Percentiles rank a stretch among this genome's conserved stretches.
These are phyloP conservation scores for Zoanthus solanderi DNA, from an alignment of 92 coral and sea anemone genomes.

Conservation along the genomic window DNA sequence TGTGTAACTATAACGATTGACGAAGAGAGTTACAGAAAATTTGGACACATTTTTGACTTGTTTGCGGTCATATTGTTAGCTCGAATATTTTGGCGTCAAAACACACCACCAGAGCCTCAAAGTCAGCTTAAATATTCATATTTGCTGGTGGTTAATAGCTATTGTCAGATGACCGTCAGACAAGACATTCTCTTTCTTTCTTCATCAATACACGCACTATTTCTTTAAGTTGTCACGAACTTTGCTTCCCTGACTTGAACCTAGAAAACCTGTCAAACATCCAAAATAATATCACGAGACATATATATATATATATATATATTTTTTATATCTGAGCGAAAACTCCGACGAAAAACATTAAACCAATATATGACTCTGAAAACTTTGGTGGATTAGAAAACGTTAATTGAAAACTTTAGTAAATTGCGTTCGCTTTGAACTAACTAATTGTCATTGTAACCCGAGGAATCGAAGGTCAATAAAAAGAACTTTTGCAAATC, in stretches of 20 bases:
- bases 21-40: conserved; percentile 19
- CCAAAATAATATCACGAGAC: neutral
- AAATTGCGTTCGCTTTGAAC: conserved; percentile 63
- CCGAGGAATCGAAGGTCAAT: conserved; percentile 72
- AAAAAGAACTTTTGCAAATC: conserved; percentile 53
- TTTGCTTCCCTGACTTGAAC: neutral
- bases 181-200: neutral
- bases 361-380: conserved; percentile 4
- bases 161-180: conserved; percentile 7
- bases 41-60: conserved; percentile 16
- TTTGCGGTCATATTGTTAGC: neutral
- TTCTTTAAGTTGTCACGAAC: neutral
- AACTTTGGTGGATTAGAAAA: conserved; percentile 5
- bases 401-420: conserved; percentile 67
- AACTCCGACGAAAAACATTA: neutral
- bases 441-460: conserved; percentile 73
- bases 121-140: conserved; percentile 17
- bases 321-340: neutral
- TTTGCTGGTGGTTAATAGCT: conserved; percentile 21
- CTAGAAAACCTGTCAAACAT: neutral
- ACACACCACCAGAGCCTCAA: conserved; percentile 30
- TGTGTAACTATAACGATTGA: neutral
- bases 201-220: neutral
- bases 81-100: conserved; percentile 12
- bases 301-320: neutral